Evolutionary conservation across 2,113 vertebrate genomes (phyloP).

Genomic region (Triplophysa rosa): DNA sequence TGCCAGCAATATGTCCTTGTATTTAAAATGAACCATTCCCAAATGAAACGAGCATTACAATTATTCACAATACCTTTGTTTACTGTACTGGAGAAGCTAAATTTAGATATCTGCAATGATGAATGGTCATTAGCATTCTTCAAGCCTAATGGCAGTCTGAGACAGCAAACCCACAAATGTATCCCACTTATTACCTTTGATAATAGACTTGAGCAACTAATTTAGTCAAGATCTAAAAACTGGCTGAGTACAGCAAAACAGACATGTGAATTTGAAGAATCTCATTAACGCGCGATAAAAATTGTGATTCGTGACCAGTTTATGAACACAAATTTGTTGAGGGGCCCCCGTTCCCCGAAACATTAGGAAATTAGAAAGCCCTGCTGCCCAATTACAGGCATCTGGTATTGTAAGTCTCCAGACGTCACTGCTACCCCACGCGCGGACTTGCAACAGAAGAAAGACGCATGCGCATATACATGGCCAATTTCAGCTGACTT

Average conservation of each 20-base stretch:
- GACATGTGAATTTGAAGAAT: not conserved
- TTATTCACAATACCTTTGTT: not conserved
- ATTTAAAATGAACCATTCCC: not conserved
- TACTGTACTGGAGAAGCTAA: not conserved
- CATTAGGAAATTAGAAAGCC: conserved; percentile 16
- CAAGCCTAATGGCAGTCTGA: not conserved
- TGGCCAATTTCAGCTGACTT: conserved; percentile 5
- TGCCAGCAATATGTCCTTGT: too few species aligned
- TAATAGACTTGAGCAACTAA: not conserved
- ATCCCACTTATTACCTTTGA: not conserved
- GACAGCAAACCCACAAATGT: not conserved
- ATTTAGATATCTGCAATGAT: conserved; percentile 5
- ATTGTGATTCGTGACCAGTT: not conserved
- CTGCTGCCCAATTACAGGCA: conserved; percentile 9
- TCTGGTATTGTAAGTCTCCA: conserved; percentile 19
- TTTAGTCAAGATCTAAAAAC: not conserved
- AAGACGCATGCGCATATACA: conserved; percentile 7
- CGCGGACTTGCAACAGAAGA: conserved; percentile 3
- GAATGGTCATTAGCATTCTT: conserved; percentile 1
- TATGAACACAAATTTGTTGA: conserved; percentile 21
- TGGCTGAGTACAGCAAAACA: not conserved
- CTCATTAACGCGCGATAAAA: not conserved
- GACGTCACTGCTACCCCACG: conserved; percentile 22
- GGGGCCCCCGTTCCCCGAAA: not conserved
- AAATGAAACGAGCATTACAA: not conserved